Conservation (phyloP, 2,797 vertebrate genomes). For the Cichlasoma orientale region DNA sequence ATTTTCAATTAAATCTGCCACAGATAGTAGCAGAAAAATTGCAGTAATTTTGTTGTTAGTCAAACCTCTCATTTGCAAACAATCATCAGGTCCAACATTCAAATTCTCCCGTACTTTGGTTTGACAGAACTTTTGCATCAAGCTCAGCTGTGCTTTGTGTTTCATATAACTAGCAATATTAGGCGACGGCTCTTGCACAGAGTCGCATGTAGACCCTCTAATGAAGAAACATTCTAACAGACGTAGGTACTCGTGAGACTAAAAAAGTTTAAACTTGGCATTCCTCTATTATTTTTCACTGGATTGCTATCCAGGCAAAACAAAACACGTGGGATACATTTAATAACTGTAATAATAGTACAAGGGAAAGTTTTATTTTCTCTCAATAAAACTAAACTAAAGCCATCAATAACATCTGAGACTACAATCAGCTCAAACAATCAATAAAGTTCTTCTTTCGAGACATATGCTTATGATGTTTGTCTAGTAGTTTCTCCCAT, state of each 20-base stretch:
- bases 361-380: background rate
- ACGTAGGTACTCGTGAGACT: no score
- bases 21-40: no score
- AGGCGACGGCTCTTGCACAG: background rate
- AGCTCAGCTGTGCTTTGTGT: background rate
- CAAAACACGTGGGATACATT: no score
- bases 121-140: background rate
- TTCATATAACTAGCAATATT: background rate
- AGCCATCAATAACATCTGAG: background rate
- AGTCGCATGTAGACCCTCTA: background rate
- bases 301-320: background rate
- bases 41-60: background rate
- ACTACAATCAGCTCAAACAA: background rate
- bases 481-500: background rate
- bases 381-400: background rate
- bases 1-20: background rate
- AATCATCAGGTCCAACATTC: background rate
- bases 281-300: background rate
- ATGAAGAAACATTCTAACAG: no score
- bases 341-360: background rate
- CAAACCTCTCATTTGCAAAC: background rate
- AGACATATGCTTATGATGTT: background rate
- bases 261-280: background rate
- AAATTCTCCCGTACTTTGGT: background rate
- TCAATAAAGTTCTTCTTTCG: background rate